Evolutionary conservation across 2,888 invertebrate genomes (phyloP), one percentile per base, ranked within the genome.

Genomic region (Serripes groenlandicus): DNA sequence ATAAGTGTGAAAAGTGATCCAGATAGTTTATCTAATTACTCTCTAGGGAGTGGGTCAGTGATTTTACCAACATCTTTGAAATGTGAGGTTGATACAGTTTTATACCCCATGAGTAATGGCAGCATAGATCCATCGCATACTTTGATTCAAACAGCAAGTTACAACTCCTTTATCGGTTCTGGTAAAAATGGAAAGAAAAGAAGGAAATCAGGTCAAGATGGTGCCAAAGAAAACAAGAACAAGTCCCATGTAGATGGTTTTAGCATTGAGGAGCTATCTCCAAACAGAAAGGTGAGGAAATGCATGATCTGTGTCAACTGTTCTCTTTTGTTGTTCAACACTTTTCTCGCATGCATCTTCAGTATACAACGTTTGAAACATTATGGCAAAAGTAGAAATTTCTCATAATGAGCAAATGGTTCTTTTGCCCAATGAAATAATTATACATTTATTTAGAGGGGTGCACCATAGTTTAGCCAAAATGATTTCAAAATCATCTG

Each of bases 141-240:
- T 28, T 58, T 90, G 21, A 81, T 90, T 54, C 88, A 88, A 73
- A 88, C 88, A 7, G 83, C 86, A 2, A 87, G 90, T 81, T 89
- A 89, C 73, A 88, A 87, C 78, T 75, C 81, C 15, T 87, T 87
- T 70, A 70, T 76, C 76, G 88, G 87, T 21, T 70, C 42, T 54
- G 76, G 81, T 5, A 79, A 73, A 34, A 15, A 56, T 15, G 35
- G 26, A 5, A 52, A 30, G 21, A 81, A 84, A 70, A 34, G 77
- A 23, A 49, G 66, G 34, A 83, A 79, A 37, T 82, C 86, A 23
- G 79, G 68, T 42, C 60, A 66, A 0, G 64, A 70, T 32, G 81
- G 74, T 30, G 70, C 68, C 23, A 74, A 73, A 37, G 76, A 81
- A 35, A 75, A 78, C 54, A 68, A 77, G 21, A 64, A 35, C 26